phyloP scores from a whole-genome alignment of 1,140 invertebrate genomes.

The Drosophila lacteicornis region DNA sequence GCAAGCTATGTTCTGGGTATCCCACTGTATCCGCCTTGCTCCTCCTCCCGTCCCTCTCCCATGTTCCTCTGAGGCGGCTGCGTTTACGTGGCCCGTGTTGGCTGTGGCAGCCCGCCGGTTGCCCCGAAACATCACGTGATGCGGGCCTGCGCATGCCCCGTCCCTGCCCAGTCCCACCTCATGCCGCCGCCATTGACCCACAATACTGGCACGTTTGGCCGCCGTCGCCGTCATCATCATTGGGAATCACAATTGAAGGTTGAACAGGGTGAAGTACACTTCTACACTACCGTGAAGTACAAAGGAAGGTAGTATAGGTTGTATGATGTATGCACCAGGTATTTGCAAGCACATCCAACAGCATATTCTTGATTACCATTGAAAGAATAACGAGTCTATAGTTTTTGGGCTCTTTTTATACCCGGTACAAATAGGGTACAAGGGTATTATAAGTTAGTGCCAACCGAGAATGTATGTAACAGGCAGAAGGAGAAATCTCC shows the following conservation, averaged over 20 bases:
- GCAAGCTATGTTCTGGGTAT: conserved; percentile 10
- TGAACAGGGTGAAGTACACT: neutral
- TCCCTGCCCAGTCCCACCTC: conserved; percentile 5
- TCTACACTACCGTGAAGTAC: conserved; percentile 10
- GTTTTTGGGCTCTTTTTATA: too few species aligned
- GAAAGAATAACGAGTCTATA: too few species aligned
- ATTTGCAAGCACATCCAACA: too few species aligned
- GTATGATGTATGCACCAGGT: neutral
- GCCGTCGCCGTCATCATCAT: conserved; percentile 17
- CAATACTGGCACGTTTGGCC: conserved; percentile 12
- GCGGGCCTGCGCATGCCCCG: conserved; percentile 60
- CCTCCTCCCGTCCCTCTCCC: neutral
- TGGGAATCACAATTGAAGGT: conserved; percentile 39
- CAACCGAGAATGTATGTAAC: too few species aligned
- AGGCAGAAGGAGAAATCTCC: too few species aligned
- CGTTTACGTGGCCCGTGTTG: conserved; percentile 69
- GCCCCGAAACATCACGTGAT: conserved; percentile 74
- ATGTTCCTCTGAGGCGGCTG: conserved; percentile 16
- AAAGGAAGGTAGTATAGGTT: neutral
- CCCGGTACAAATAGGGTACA: too few species aligned
- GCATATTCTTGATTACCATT: neutral
- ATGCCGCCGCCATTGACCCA: conserved; percentile 63
- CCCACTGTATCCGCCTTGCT: conserved; percentile 28
- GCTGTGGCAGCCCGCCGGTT: conserved; percentile 32
- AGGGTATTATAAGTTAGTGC: too few species aligned